Percentiles rank a stretch among this genome's conserved stretches.
Conservation (phyloP, 2,113 vertebrate species). For the Sitta europaea region DNA sequence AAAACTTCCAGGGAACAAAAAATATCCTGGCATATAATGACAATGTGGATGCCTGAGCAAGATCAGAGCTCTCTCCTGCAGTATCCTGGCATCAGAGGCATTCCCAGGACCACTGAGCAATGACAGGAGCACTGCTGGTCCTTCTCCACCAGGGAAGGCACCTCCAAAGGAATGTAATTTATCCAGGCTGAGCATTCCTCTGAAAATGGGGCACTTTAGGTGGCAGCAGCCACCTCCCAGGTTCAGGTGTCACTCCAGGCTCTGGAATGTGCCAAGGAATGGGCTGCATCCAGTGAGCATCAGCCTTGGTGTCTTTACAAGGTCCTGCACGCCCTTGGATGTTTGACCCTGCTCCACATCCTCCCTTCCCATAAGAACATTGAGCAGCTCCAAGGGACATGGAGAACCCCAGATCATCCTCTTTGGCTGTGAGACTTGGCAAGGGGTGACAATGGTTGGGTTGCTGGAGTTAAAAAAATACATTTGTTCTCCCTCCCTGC, state of each 20-base stretch:
- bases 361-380: neutral
- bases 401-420: neutral
- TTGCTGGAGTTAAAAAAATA: neutral
- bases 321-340: neutral
- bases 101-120: neutral
- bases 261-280: neutral
- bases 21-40: neutral
- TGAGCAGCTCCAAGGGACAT: rapidly evolving
- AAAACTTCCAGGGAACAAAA: too few species aligned
- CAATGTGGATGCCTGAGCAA: neutral
- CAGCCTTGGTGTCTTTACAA: neutral
- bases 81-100: neutral
- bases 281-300: neutral
- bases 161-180: neutral
- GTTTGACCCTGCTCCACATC: neutral
- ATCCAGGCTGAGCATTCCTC: neutral
- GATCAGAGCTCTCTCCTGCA: constrained; percentile 1
- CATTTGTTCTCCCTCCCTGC: neutral
- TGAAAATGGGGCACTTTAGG: neutral
- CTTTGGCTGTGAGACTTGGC: neutral
- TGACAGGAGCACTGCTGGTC: neutral
- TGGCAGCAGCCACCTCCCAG: neutral
- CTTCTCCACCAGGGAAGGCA: neutral
- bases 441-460: neutral
- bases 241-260: neutral